A percentile compares a stretch with the other conserved stretches of the same genome.
These are phyloP conservation scores for Cydia pomonella DNA, from an alignment of 1,140 invertebrate genomes.

Conservation along the genomic window DNA sequence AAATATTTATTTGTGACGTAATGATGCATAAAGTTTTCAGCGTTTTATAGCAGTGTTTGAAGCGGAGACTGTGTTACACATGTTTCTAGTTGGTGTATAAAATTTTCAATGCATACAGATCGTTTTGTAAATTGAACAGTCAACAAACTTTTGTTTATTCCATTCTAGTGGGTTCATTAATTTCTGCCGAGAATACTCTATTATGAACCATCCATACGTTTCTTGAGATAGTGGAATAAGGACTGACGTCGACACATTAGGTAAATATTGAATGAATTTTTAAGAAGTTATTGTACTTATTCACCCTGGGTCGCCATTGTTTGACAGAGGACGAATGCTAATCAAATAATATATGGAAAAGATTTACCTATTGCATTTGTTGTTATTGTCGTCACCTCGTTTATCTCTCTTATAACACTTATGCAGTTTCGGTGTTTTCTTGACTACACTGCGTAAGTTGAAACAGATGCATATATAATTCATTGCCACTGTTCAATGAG, in stretches of 20 bases:
- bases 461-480: slow-evolving; percentile 8
- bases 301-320: slow-evolving; percentile 77
- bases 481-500: neutral
- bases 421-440: neutral
- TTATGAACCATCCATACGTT: slow-evolving; percentile 74
- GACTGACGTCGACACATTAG: slow-evolving; percentile 73
- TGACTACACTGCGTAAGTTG: neutral
- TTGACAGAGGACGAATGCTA: slow-evolving; percentile 74
- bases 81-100: slow-evolving; percentile 72
- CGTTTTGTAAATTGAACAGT: slow-evolving; percentile 76
- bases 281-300: slow-evolving; percentile 56
- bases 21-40: slow-evolving; percentile 77
- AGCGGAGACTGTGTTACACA: slow-evolving; percentile 64
- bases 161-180: slow-evolving; percentile 71
- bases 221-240: slow-evolving; percentile 72
- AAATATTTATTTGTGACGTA: slow-evolving; percentile 72
- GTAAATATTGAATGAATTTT: slow-evolving; percentile 65
- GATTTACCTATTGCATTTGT: slow-evolving; percentile 61
- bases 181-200: slow-evolving; percentile 66
- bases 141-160: slow-evolving; percentile 82
- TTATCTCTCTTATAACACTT: slow-evolving; percentile 37
- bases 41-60: slow-evolving; percentile 78
- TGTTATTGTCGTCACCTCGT: slow-evolving; percentile 66
- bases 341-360: slow-evolving; percentile 55
- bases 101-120: slow-evolving; percentile 72